Evolutionary conservation across 2,888 invertebrate genomes (phyloP), one percentile per base, ranked within the genome.

Genomic region (Silvanus unidentatus): DNA sequence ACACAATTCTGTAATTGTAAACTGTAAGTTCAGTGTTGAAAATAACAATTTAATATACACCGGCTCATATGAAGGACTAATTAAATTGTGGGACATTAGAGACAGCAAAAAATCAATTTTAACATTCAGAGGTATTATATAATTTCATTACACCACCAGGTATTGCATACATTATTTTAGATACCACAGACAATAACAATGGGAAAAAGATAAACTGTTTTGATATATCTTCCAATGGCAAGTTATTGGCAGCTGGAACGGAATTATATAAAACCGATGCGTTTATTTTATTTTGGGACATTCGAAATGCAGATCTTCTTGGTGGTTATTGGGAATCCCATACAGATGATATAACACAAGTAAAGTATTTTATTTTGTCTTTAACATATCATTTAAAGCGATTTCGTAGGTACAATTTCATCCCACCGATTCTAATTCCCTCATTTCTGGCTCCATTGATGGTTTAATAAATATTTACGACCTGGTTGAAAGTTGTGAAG

Each of bases 271-370:
- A 79, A 43, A 79, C 80, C 14, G 86, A 88, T 62, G 79, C 86
- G 0, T 90, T 78, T 66, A 73, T 91, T 11, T 70, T 90, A 48
- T 92, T 92, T 72, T 91, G 87, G 83, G 92, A 92, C 71, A 72
- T 82, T 14, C 75, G 90, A 48, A 73, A 75, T 47, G 62, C 73
- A 1, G 74, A 75, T 48, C 73, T 84, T 9, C 71, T 88, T 1
- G 91, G 91, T 1, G 86, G 84, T 1, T 93, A 91, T 65, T 86
- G 84, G 82, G 86, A 91, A 58, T 83, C 86, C 4, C 91, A 92
- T 64, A 80, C 81, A 44, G 88, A 89, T 67, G 90, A 91, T 66
- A 77, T 92, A 11, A 86, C 88, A 5, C 80, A 83, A 72, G 80
- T 82, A 50, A 42, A 35, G n/a, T n/a, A n/a, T n/a, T n/a, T n/a